Evolutionary conservation across 2,888 invertebrate genomes (phyloP).

Genomic region (Nomada fucata): DNA sequence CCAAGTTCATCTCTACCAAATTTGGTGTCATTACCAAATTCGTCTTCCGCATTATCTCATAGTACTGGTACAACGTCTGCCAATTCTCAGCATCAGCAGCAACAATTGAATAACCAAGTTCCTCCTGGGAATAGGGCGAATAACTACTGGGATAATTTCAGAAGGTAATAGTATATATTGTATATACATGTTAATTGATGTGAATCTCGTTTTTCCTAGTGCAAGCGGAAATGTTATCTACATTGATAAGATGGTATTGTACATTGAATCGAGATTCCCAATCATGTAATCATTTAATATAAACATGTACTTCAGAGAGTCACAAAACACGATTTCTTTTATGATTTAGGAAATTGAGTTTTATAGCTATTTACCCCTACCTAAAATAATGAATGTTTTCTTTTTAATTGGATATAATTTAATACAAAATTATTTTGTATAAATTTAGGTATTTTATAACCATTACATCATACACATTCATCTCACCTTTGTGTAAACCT

Average conservation of each 20-base stretch:
- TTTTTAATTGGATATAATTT: conserved; percentile 39
- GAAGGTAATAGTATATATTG: conserved; percentile 88
- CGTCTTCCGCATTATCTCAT: conserved; percentile 79
- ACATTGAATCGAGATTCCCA: conserved; percentile 27
- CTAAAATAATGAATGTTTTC: conserved; percentile 28
- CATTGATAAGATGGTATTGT: conserved; percentile 31
- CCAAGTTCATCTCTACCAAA: conserved; percentile 82
- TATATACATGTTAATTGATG: conserved; percentile 32
- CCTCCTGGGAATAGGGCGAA: conserved; percentile 95
- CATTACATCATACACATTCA: conserved; percentile 40
- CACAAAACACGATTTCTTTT: conserved; percentile 42
- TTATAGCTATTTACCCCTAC: conserved; percentile 24
- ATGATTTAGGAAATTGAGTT: conserved; percentile 40
- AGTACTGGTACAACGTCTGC: conserved; percentile 77
- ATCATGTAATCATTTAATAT: conserved; percentile 44
- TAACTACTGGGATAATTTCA: conserved; percentile 97
- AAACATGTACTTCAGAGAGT: conserved; percentile 30
- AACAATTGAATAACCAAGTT: conserved; percentile 92
- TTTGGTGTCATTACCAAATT: conserved; percentile 79
- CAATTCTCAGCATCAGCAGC: conserved; percentile 82
- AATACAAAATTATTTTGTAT: conserved; percentile 43
- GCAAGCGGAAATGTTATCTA: conserved; percentile 34
- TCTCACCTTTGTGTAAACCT: conserved; percentile 70
- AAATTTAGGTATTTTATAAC: conserved; percentile 53
- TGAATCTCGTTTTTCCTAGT: conserved; percentile 34